Conservation (phyloP, 23 tunicate genomes). For the Halocynthia roretzi region DNA sequence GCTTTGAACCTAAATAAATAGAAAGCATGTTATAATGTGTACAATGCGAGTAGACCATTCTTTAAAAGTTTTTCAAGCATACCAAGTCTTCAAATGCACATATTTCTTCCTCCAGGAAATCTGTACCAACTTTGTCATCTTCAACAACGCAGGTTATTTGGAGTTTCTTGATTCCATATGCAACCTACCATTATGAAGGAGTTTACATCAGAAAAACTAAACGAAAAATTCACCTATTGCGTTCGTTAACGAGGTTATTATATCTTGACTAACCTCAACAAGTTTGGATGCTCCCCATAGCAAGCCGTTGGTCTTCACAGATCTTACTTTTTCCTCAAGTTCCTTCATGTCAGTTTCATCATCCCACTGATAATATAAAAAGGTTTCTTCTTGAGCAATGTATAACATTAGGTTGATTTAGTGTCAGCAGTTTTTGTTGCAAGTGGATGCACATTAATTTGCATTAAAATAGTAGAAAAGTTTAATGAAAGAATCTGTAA, state of each 20-base stretch:
- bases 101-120: constrained; percentile 73
- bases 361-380: constrained; percentile 30
- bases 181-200: constrained; percentile 59
- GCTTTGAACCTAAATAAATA: constrained; percentile 58
- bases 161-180: constrained; percentile 88
- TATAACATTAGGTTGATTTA: too few relatives aligned
- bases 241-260: too few relatives aligned
- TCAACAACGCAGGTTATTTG: constrained; percentile 89
- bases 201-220: not conserved
- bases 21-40: not conserved
- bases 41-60: not conserved
- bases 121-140: constrained; percentile 87
- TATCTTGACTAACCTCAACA: not conserved
- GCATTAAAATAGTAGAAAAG: too few relatives aligned
- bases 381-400: too few relatives aligned
- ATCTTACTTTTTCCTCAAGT: constrained; percentile 48
- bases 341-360: constrained; percentile 62
- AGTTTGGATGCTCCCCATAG: constrained; percentile 77
- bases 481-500: too few relatives aligned
- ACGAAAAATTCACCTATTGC: not conserved
- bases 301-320: constrained; percentile 43
- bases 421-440: too few relatives aligned
- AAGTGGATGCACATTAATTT: too few relatives aligned
- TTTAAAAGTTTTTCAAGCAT: not conserved
- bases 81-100: constrained; percentile 44